These are phyloP conservation scores for Oikopleura dioica DNA, from an alignment of 23 tunicate species.

Conservation along the genomic window DNA sequence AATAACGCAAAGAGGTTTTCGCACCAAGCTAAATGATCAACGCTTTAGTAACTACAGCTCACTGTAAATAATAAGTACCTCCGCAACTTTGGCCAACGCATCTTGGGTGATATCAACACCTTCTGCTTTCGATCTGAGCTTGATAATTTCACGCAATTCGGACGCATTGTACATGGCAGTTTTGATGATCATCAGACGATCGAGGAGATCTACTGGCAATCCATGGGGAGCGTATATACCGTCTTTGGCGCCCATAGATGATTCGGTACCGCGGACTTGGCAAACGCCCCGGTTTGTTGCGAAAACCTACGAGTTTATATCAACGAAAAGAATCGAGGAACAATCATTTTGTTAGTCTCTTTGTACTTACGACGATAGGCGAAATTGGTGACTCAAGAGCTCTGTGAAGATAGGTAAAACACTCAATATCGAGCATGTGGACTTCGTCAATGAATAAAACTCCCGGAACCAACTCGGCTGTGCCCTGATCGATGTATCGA, in stretches of 20 bases:
- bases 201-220: conserved; percentile 78
- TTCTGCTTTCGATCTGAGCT: conserved; percentile 73
- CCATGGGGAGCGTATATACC: conserved; percentile 89
- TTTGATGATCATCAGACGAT: conserved; percentile 71
- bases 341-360: not conserved
- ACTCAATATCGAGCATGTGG: conserved; percentile 97
- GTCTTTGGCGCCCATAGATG: conserved; percentile 50
- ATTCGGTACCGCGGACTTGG: conserved; percentile 12
- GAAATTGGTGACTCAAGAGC: conserved; percentile 87
- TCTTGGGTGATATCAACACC: conserved; percentile 60
- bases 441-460: conserved; percentile 93
- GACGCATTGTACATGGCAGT: conserved; percentile 80
- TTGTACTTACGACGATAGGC: conserved; percentile 82
- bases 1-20: conserved; percentile 22
- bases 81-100: conserved; percentile 44
- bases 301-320: too few species aligned
- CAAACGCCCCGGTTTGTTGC: conserved; percentile 1
- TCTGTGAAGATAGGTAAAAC: conserved; percentile 89
- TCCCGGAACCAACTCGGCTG: conserved; percentile 97
- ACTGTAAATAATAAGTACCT: not conserved
- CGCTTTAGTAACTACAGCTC: not conserved
- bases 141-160: conserved; percentile 51
- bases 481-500: conserved; percentile 96
- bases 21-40: not conserved
- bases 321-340: not conserved